A percentile compares a stretch with the other conserved stretches of the same genome.
Conservation (phyloP, 1,140 invertebrate genomes). For the Argopecten irradians region DNA sequence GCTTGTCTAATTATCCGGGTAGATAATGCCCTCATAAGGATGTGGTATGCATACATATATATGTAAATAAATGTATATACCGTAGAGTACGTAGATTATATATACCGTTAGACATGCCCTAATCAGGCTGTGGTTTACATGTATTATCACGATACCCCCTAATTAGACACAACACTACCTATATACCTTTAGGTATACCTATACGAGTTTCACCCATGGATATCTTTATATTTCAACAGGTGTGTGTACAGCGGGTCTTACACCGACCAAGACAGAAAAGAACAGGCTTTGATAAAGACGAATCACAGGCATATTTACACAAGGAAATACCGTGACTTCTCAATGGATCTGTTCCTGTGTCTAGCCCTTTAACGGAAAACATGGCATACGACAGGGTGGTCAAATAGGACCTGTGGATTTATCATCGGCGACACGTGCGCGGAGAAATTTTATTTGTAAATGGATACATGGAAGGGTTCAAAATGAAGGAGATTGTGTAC, state of each 20-base stretch:
- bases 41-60: neutral
- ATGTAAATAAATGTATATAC: no score
- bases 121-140: neutral
- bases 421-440: neutral
- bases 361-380: neutral
- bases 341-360: neutral
- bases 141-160: neutral
- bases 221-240: neutral
- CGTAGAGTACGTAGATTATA: no score
- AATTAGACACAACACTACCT: neutral
- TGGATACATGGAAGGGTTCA: neutral
- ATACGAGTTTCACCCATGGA: no score
- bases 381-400: neutral
- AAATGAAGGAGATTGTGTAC: neutral
- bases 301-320: neutral
- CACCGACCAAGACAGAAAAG: neutral
- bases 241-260: neutral
- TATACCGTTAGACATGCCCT: neutral
- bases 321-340: neutral
- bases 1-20: neutral
- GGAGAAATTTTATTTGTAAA: neutral
- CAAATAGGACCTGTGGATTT: neutral
- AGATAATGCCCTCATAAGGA: neutral
- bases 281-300: slow-evolving; percentile 2
- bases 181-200: no score